phyloP scores from a whole-genome alignment of 2,888 invertebrate genomes.

The Meta bourneti region DNA sequence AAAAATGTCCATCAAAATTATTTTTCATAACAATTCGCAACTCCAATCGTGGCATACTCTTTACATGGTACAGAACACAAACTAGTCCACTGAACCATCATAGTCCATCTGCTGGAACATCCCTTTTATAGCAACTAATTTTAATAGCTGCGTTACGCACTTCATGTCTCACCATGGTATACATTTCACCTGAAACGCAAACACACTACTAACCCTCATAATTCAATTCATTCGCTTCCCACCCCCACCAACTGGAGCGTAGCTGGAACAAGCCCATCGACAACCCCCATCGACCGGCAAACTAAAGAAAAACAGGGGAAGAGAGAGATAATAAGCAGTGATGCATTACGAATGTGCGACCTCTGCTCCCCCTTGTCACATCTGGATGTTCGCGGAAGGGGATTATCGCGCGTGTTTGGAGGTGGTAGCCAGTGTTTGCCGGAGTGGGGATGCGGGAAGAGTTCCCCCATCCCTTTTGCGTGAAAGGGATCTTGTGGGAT shows the following conservation, averaged over 20 bases:
- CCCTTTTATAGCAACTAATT: too few relatives aligned
- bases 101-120: too few relatives aligned
- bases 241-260: conserved; percentile 13
- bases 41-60: too few relatives aligned
- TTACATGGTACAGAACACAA: too few relatives aligned
- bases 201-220: neutral
- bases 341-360: conserved; percentile 60
- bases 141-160: too few relatives aligned
- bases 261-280: conserved; percentile 17
- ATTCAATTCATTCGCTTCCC: conserved; percentile 24
- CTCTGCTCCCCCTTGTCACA: neutral
- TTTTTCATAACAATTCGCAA: too few relatives aligned
- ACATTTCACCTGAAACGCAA: neutral
- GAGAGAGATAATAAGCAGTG: conserved; percentile 40
- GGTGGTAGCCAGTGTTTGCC: conserved; percentile 18
- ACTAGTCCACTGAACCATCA: too few relatives aligned
- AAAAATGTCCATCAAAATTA: too few relatives aligned
- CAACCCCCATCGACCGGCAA: neutral
- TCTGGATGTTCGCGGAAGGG: neutral
- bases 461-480: neutral
- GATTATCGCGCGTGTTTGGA: conserved; percentile 24
- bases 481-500: conserved; percentile 10
- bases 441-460: neutral
- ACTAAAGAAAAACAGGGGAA: neutral
- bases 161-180: too few relatives aligned